Evolutionary conservation across 2,113 vertebrate genomes (phyloP), one percentile per base, ranked within the genome.

Genomic region (Chaenogobius annularis): DNA sequence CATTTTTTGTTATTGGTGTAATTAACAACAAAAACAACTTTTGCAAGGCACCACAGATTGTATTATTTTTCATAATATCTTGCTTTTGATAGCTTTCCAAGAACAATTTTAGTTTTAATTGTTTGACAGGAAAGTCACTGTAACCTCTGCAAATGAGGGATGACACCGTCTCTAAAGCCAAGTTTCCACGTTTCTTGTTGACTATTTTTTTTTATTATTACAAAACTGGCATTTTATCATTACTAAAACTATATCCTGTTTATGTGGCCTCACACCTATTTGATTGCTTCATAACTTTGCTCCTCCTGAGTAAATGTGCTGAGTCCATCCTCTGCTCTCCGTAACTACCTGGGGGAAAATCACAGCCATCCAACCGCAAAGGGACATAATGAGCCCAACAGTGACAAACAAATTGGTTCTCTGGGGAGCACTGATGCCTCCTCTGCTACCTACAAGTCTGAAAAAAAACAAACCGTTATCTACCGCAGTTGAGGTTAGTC

Each of bases 401-500:
- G 75, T 79, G 68, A 62, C 78, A 63, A 82, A 82, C 73, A 84
- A 85, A 86, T 80, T 81, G 75, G 74, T 67, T n/a, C 77, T 56
- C 61, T 10, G 70, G 81, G 77, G 86, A 79, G 54, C 35, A 68
- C 14, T 56, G 66, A 82, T 75, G 31, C 68, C 73, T 81, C 70
- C 48, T 58, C 77, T 66, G 48, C 74, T 50, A 71, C 64, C 35
- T 61, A 17, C 62, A 61, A 37, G 69, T 46, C 5, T 3, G 44
- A 58, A 66, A 64, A 43, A 79, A 74, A 70, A 69, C 67, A 61
- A 58, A 66, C 62, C 69, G n/a, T 66, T n/a, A 75, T 59, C 67
- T 73, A 11, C 65, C 50, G n/a, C 26, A 11, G 23, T 20, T 35
- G 26, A 71, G 64, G 44, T 46, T 46, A 17, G 44, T 10, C 23